phyloP scores from a whole-genome alignment of 2,113 vertebrate genomes.

The Chloropsis hardwickii region DNA sequence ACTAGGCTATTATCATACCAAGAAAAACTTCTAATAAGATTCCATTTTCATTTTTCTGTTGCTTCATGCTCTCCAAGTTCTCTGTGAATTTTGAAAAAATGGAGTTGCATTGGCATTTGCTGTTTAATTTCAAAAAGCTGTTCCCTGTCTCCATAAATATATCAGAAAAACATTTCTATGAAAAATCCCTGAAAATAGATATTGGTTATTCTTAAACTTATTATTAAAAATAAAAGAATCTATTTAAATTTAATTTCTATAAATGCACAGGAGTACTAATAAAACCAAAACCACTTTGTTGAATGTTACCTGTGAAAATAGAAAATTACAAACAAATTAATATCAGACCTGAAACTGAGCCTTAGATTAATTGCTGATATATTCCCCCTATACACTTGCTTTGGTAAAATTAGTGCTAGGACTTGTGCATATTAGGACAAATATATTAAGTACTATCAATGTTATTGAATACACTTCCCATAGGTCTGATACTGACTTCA shows the following conservation, averaged over 20 bases:
- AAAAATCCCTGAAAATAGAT: background rate
- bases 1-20: background rate
- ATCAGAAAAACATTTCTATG: background rate
- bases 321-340: background rate
- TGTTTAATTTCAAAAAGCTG: background rate
- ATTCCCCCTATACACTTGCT: rapidly evolving
- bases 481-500: background rate
- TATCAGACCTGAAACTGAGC: background rate
- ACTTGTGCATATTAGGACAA: background rate
- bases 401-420: background rate
- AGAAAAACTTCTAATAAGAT: background rate
- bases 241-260: background rate
- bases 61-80: background rate
- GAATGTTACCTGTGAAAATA: background rate
- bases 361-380: background rate
- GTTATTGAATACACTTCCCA: background rate
- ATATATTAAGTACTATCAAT: background rate
- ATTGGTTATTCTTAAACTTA: background rate
- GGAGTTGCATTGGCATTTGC: background rate
- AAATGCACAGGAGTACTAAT: background rate
- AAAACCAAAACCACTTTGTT: background rate
- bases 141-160: background rate
- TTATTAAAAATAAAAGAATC: background rate
- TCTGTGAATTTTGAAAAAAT: background rate
- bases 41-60: background rate